Evolutionary conservation across 35 echinoderm and acorn worm genomes (phyloP), one percentile per base, ranked within the genome.

Genomic region (Acanthaster planci): DNA sequence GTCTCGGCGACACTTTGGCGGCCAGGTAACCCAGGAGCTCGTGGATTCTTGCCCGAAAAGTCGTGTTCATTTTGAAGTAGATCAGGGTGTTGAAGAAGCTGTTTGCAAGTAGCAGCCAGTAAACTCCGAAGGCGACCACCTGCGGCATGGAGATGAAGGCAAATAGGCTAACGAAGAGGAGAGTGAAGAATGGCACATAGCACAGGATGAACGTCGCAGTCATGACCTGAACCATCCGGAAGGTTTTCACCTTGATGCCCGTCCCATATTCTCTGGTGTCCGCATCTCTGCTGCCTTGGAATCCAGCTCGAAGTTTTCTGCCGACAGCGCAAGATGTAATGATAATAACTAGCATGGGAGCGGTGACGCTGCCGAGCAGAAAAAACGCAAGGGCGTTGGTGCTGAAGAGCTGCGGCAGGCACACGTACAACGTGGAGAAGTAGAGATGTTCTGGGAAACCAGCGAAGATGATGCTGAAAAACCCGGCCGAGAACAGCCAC

Each of bases 81-180:
- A 67, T 31, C 5, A 67, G 59, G 21, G 59, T 27, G 30, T 67
- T 67, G 59, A 67, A 67, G 59, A 67, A 67, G 30, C 59, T 67
- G 2, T 67, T 67, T 14, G 59, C 59, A 8, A 67, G 30, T 31
- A 67, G 30, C 59, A 67, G 30, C 59, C 59, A 67, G 59, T 67
- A 67, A 67, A 67, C n/a, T 21, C 21, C 16, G n/a, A 67, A 67
- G 12, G 23, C 59, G n/a, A 22, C n/a, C n/a, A 31, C 59, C 30
- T 67, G 59, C 8, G 59, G 59, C 5, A 67, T n/a, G 21, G 30
- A 67, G n/a, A 7, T 2, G 23, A 14, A n/a, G 23, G 2, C 0
- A 7, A 22, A 7, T 0, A 67, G n/a, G 21, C 5, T 8, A 1
- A 67, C 5, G n/a, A 67, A 0, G 30, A 67, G n/a, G 16, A 67